Percentiles rank a stretch among this genome's conserved stretches.
phyloP scores from a whole-genome alignment of 1,140 invertebrate genomes.

The Varroa destructor region DNA sequence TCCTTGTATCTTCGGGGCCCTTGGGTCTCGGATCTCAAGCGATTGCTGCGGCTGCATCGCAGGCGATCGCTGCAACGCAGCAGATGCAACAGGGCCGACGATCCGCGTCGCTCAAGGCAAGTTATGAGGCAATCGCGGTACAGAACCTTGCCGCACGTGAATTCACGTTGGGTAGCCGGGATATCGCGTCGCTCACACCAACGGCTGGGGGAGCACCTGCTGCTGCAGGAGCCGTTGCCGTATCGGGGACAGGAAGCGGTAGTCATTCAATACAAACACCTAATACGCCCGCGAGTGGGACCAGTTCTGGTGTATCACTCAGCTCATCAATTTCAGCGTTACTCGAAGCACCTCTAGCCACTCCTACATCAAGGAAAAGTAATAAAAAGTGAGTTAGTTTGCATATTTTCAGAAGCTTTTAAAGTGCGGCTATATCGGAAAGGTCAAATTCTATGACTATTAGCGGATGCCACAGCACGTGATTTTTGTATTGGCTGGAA shows the following conservation, averaged over 20 bases:
- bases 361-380: conserved; percentile 17
- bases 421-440: no score
- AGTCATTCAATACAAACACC: conserved; percentile 27
- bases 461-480: no score
- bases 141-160: conserved; percentile 34
- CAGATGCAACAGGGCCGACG: conserved; percentile 86
- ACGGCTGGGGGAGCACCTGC: conserved; percentile 31
- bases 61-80: conserved; percentile 88
- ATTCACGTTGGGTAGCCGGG: conserved; percentile 33
- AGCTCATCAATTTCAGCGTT: conserved; percentile 48
- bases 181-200: conserved; percentile 32
- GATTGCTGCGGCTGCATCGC: conserved; percentile 82
- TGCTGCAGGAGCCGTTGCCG: neutral
- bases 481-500: no score
- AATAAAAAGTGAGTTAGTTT: conserved; percentile 1
- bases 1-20: conserved; percentile 46
- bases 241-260: neutral
- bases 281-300: neutral
- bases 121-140: conserved; percentile 63
- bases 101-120: conserved; percentile 84
- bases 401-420: no score
- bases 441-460: no score
- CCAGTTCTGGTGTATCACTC: conserved; percentile 37
- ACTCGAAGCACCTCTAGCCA: conserved; percentile 17
- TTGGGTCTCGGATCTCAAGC: conserved; percentile 66